Evolutionary conservation across 2,113 vertebrate genomes (phyloP), one percentile per base, ranked within the genome.

Genomic region (Salvator merianae): DNA sequence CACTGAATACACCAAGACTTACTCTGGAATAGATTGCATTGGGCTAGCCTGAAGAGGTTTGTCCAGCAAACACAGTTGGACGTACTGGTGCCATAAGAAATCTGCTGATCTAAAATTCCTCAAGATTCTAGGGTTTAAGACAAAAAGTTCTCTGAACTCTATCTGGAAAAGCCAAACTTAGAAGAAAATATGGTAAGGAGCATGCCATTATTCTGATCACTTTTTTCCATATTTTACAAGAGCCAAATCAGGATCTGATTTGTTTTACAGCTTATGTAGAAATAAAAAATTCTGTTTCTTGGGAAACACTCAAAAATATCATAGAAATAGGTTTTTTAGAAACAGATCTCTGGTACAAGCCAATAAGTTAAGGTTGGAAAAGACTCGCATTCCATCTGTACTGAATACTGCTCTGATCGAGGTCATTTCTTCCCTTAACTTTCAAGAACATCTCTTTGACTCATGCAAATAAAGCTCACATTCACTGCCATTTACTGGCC

Each of bases 61-160:
- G 5, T 53, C 3, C 16, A 53, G 50, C 50, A 53, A 53, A 53
- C 10, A n/a, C n/a, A n/a, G n/a, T n/a, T n/a, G n/a, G n/a, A n/a
- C n/a, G n/a, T n/a, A n/a, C 40, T 1, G 0, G 0, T 0, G 24
- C 66, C 4, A 30, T n/a, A 74, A 16, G 28, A 74, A 72, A 73
- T 10, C 34, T 63, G 53, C 26, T 43, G 26, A 34, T 68, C 28
- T 43, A 47, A 47, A 8, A 5, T 7, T 62, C 3, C 53, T 86
- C 18, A 76, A 34, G 66, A 91, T 81, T 86, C 59, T 83, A 22
- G 16, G 66, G 18, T 16, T 59, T 16, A 20, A n/a, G n/a, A n/a
- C n/a, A 47, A 47, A 47, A 86, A 79, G 75, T 75, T 88, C 53
- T 81, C 89, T 89, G 88, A 88, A 88, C 53, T 16, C 14, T 16